phyloP scores from a whole-genome alignment of 2,888 invertebrate species.

The Macrophya alboannulata region DNA sequence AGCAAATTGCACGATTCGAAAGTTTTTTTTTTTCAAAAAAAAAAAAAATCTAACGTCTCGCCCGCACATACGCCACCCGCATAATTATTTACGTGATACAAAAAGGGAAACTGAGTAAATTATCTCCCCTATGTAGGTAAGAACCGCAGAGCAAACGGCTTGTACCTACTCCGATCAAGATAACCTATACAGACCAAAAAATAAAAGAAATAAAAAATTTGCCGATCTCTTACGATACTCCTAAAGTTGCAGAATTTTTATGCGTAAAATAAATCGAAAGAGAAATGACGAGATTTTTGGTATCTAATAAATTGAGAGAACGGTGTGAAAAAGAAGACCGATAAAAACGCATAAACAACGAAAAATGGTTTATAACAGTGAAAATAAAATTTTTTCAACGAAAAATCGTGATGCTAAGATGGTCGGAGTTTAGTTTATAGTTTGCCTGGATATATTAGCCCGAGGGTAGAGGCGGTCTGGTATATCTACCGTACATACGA shows the following conservation, averaged over 20 bases:
- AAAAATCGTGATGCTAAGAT: not conserved
- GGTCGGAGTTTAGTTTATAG: not conserved
- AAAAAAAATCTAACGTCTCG: not conserved
- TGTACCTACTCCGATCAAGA: not conserved
- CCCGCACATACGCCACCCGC: not conserved
- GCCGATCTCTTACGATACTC: not conserved
- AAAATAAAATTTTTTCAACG: not conserved
- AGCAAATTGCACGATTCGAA: not conserved
- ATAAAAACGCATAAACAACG: no score
- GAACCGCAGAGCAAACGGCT: not conserved
- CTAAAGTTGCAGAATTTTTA: no score
- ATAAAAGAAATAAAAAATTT: not conserved
- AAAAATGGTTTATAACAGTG: not conserved
- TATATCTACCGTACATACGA: conserved; percentile 29
- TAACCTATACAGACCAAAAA: no score
- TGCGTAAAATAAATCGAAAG: no score
- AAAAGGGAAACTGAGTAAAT: not conserved
- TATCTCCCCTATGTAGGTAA: not conserved
- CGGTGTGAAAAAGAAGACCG: no score
- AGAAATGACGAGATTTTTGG: no score
- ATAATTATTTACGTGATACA: not conserved
- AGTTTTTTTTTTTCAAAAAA: not conserved
- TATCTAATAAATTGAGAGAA: no score
- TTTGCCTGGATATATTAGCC: not conserved
- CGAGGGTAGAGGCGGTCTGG: conserved; percentile 20